Base-by-base conservation (phyloP, 2,888 invertebrate species). In the Aleiodes leptofemur region DNA sequence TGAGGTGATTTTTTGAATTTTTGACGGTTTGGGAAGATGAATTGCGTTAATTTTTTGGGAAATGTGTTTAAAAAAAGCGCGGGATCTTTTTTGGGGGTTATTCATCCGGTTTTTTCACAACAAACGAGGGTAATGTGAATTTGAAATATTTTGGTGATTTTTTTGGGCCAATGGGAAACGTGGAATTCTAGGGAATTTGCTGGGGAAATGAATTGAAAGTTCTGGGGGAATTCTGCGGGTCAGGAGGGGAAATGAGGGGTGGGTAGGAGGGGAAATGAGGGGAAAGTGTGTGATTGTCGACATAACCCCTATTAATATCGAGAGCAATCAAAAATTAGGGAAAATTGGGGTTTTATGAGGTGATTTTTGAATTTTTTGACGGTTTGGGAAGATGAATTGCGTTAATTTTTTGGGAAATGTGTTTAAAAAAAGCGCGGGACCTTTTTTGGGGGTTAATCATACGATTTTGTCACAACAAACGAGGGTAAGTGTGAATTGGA, bases 81-180 rank as follows among this genome's bases (percentile, higher is more conserved):
- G 0, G 76, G 70, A 50, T 76, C 78, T 11, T 48, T 74, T 6
- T 72, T 80, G 38, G 75, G 74, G 0, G 53, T 76, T 6, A 48
- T 72, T 6, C 50, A 73, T 69, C 79, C 78, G 53, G 77, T 80
- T 23, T 66, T 80, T 43, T 56, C 74, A 50, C 84, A 84, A 79
- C 84, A 84, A 69, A 81, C 80, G 16, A 79, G 84, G 69, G 84
- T 84, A 76, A 78, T 77, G 73, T 43, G 53, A 71, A 14, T 57
- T 34, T 23, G 8, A 73, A 48, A 31, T 70, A 73, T 53, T n/a
- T 23, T 53, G n/a, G n/a, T 57, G 50, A 66, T 38, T 51, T 7
- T 6, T n/a, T n/a, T n/a, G n/a, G 8, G n/a, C 56, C 69, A 56
- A 38, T 69, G 13, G 14, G 34, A 4, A 38, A 5, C 3, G 4